A percentile compares a stretch with the other conserved stretches of the same genome.
Evolutionary conservation across 2,888 invertebrate species (phyloP).

Genomic region (Parasteatoda lunata): DNA sequence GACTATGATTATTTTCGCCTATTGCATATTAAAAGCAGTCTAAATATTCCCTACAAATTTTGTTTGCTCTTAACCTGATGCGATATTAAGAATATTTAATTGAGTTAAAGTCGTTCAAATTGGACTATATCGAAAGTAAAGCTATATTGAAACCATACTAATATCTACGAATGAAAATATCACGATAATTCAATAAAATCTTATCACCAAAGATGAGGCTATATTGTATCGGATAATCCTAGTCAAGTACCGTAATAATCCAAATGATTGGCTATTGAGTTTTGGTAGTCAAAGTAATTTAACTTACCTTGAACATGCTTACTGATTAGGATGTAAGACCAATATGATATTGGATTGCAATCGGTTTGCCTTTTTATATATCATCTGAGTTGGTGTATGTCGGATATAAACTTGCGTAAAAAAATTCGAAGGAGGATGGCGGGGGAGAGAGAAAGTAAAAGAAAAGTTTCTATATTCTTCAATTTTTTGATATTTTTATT

Average conservation of each 20-base stretch:
- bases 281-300: neutral
- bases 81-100: no score
- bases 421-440: slow-evolving; percentile 18
- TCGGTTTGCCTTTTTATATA: slow-evolving; percentile 30
- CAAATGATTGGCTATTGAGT: neutral
- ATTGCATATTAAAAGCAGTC: no score
- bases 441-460: slow-evolving; percentile 31
- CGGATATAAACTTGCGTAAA: slow-evolving; percentile 40
- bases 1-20: no score
- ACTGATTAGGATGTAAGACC: neutral
- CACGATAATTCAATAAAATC: no score
- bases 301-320: slow-evolving; percentile 64
- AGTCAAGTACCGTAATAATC: neutral
- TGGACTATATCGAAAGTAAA: no score
- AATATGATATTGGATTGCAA: slow-evolving; percentile 7
- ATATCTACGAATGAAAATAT: no score
- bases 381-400: slow-evolving; percentile 24
- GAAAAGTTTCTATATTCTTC: slow-evolving; percentile 56
- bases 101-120: no score
- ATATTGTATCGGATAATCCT: no score
- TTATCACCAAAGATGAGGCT: no score
- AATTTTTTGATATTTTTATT: slow-evolving; percentile 58
- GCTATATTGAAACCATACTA: no score
- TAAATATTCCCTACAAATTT: no score
- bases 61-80: no score